Base-by-base conservation (phyloP, 2,113 vertebrate species). In the Glaucidium brasilianum region DNA sequence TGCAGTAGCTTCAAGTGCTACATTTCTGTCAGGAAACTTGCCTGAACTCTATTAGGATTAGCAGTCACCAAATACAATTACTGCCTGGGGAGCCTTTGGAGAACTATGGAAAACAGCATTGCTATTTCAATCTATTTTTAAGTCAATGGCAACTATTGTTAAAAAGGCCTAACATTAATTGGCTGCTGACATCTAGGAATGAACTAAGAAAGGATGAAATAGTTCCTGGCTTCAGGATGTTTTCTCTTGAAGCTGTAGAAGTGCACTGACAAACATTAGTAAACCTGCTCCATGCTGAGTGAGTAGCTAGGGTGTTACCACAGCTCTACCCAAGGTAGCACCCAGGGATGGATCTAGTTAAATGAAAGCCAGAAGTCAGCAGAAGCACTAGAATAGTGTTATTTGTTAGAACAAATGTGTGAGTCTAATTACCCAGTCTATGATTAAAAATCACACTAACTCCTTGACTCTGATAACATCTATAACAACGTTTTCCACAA, bases 201-300 rank as follows among this genome's bases (percentile, higher is more conserved):
- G 5, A 82, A 19, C 12, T 22, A 52, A 63, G 21, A 21, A 85
- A 68, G 9, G 7, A 74, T 25, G 10, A 92, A 63, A 15, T 13
- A 59, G 16, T 26, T 90, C 18, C 60, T 16, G 7, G 55, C 41
- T 85, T 76, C 45, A 86, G 29, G 26, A 7, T 10, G 13, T 41
- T 50, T 41, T 45, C 47, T 87, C 10, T 41, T 41, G 20, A 47
- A 18, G 16, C 10, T 67, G 39, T 49, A 43, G 58, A 68, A 85
- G 34, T 27, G 9, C 35, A 18, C 12, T 15, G 18, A 67, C 16
- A 64, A 56, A 39, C 3, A 29, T 35, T 18, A 78, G 29, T 15
- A 43, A 87, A 16, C 2, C 5, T 32, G 19, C 27, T 76, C 6
- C 0, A 2, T 0, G 0, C 0, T 45, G 11, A 69, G 15, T 7